phyloP scores from a whole-genome alignment of 2,888 invertebrate genomes.

The Drosophila mimica region DNA sequence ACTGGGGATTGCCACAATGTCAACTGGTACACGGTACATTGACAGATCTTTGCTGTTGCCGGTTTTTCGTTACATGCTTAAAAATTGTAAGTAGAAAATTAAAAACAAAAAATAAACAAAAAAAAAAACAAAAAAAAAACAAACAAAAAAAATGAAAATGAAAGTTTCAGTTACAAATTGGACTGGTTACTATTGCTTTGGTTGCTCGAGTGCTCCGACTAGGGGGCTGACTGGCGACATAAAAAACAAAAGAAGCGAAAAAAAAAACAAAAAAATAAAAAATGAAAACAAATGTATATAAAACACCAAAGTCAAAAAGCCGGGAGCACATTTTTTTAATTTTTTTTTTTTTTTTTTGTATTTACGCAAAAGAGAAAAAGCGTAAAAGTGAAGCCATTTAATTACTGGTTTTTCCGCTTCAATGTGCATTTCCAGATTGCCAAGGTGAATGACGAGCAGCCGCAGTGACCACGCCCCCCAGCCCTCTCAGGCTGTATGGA shows the following conservation, averaged over 20 bases:
- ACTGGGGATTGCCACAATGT: slow-evolving; percentile 18
- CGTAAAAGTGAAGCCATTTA: slow-evolving; percentile 64
- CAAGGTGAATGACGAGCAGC: slow-evolving; percentile 71
- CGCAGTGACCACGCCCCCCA: slow-evolving; percentile 11
- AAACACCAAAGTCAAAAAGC: slow-evolving; percentile 25
- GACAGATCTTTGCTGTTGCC: slow-evolving; percentile 37
- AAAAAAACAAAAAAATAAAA: slow-evolving; percentile 13
- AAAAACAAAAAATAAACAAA: slow-evolving; percentile 8
- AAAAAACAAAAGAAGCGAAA: slow-evolving; percentile 25
- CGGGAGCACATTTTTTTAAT: slow-evolving; percentile 7
- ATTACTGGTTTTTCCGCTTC: slow-evolving; percentile 75
- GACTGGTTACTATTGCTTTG: slow-evolving; percentile 34
- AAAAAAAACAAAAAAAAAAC: slow-evolving; percentile 15
- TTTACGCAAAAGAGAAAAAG: slow-evolving; percentile 36
- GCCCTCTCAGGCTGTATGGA: slow-evolving; percentile 26
- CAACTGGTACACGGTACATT: slow-evolving; percentile 30
- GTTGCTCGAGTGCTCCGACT: slow-evolving; percentile 9
- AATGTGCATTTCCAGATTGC: slow-evolving; percentile 56
- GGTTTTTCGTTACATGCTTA: slow-evolving; percentile 43
- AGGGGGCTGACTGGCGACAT: slow-evolving; percentile 30
- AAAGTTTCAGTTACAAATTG: slow-evolving; percentile 77
- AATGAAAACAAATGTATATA: not conserved
- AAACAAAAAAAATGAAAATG: slow-evolving; percentile 67
- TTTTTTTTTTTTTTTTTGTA: slow-evolving; percentile 4
- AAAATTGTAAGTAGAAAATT: slow-evolving; percentile 9